Evolutionary conservation across 2,113 vertebrate species (phyloP), one percentile per base, ranked within the genome.

Genomic region (Oostethus manadensis): DNA sequence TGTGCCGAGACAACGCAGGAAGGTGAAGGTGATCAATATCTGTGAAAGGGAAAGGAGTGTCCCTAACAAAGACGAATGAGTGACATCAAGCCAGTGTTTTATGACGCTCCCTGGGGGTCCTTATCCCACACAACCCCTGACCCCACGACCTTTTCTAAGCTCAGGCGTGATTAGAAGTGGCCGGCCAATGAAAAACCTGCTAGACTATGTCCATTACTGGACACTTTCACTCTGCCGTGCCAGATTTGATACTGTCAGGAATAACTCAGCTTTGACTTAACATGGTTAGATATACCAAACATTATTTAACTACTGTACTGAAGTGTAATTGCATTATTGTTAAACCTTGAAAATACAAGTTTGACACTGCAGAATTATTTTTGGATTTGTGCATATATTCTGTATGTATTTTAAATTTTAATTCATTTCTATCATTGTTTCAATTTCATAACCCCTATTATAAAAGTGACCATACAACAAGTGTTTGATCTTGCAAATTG

Each of bases 21-120:
- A 62, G 64, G 63, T 78, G 23, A 78, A 74, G 62, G 58, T 73
- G 54, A 78, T n/a, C n/a, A 60, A 51, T 35, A 44, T 72, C 78
- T 71, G 62, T 77, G 71, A 43, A 76, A 68, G 72, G 72, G 60
- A 65, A 73, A 81, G 70, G 69, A 42, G 38, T 66, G 71, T 66
- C 60, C 64, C 81, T 85, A 84, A 86, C 71, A 65, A 83, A 81
- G 84, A 88, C 60, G 69, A 81, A 88, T 71, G 75, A 79, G 71
- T 56, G 71, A 71, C 80, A 84, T 85, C 62, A 72, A 85, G 73
- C 76, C 68, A 84, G 81, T 84, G 79, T 86, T 86, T 88, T 86
- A 85, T 82, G 83, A 78, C 66, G 10, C 43, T 64, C 83, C 73
- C 76, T 1, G 0, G 75, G 73, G 74, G 81, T 80, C 76, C 74